Percentiles rank a stretch among this genome's conserved stretches.
phyloP scores from a whole-genome alignment of 2,888 invertebrate species.

The Ennomos fuscantarius region DNA sequence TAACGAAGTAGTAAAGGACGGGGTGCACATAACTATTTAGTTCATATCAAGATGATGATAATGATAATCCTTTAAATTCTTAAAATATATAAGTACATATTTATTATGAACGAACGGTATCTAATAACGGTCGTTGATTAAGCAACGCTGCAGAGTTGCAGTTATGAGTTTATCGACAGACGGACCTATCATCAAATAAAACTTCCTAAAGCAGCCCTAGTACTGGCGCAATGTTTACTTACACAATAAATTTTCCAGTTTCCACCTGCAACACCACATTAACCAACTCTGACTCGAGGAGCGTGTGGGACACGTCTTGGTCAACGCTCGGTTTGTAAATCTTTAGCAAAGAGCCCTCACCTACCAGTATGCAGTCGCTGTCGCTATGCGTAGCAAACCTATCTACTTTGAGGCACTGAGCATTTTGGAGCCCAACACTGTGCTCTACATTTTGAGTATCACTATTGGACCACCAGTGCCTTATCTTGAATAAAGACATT shows the following conservation, averaged over 20 bases:
- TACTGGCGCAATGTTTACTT: slow-evolving; percentile 59
- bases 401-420: slow-evolving; percentile 87
- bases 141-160: too few species aligned
- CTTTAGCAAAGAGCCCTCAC: slow-evolving; percentile 66
- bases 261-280: slow-evolving; percentile 92
- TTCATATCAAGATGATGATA: too few species aligned
- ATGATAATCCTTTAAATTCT: too few species aligned
- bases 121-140: too few species aligned
- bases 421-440: slow-evolving; percentile 85
- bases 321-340: slow-evolving; percentile 67
- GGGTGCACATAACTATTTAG: too few species aligned
- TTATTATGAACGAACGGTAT: too few species aligned
- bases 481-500: slow-evolving; percentile 97
- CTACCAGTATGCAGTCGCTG: slow-evolving; percentile 90
- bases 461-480: slow-evolving; percentile 94
- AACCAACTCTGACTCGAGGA: slow-evolving; percentile 91
- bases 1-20: too few species aligned
- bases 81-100: too few species aligned
- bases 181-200: too few species aligned
- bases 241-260: slow-evolving; percentile 94
- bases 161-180: too few species aligned
- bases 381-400: slow-evolving; percentile 93
- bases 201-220: too few species aligned
- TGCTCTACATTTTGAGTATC: slow-evolving; percentile 83
- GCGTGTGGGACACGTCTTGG: slow-evolving; percentile 86